phyloP scores from a whole-genome alignment of 2,888 invertebrate genomes.

The Pharmacophagus antenor region DNA sequence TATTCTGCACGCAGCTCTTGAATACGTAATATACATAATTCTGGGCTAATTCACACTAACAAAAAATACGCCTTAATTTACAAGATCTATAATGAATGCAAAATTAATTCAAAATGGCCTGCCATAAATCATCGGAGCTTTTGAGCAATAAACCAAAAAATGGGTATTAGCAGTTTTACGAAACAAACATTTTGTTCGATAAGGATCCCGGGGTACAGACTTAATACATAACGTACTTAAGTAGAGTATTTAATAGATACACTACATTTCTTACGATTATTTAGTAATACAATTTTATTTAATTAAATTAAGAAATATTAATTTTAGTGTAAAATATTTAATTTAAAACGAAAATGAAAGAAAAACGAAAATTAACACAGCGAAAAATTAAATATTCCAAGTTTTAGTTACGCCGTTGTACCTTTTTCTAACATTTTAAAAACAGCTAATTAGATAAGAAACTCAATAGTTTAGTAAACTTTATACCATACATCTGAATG shows the following conservation, averaged over 20 bases:
- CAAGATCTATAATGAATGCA: conserved; percentile 73
- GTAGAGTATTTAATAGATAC: conserved; percentile 25
- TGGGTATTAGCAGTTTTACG: conserved; percentile 73
- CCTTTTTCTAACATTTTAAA: neutral
- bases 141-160: conserved; percentile 76
- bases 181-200: conserved; percentile 75
- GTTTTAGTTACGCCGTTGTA: too few species aligned
- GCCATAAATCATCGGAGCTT: conserved; percentile 73
- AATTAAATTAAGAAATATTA: neutral
- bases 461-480: neutral
- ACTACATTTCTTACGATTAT: neutral
- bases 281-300: neutral
- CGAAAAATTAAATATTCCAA: neutral
- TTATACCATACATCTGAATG: neutral
- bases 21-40: conserved; percentile 43
- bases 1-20: conserved; percentile 42
- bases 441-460: neutral
- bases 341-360: neutral
- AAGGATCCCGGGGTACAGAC: conserved; percentile 61
- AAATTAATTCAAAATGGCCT: conserved; percentile 76
- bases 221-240: conserved; percentile 20
- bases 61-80: conserved; percentile 59
- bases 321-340: neutral
- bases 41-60: conserved; percentile 55
- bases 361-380: neutral